A percentile compares a stretch with the other conserved stretches of the same genome.
Conservation (phyloP, 2,888 invertebrate species). For the Aphidoletes aphidimyza region DNA sequence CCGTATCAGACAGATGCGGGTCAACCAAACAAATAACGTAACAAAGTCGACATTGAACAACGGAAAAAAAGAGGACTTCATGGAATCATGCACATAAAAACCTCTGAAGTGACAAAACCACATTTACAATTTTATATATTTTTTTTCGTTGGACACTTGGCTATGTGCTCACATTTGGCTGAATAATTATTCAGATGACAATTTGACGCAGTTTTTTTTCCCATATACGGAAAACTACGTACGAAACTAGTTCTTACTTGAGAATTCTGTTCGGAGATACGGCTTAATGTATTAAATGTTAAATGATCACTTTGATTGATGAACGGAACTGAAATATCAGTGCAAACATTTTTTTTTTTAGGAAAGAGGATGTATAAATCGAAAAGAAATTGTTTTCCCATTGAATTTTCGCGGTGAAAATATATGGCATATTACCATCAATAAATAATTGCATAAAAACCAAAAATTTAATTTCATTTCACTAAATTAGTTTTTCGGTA, state of each 20-base stretch:
- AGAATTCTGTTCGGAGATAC: too few relatives aligned
- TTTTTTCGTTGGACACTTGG: neutral
- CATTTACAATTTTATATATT: neutral
- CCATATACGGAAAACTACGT: too few relatives aligned
- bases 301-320: too few relatives aligned
- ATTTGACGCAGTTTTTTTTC: neutral
- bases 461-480: constrained; percentile 8
- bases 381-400: neutral
- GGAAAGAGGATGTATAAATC: neutral
- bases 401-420: neutral
- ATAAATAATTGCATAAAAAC: neutral
- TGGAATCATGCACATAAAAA: too few relatives aligned
- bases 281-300: too few relatives aligned
- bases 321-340: too few relatives aligned
- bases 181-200: neutral
- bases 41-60: too few relatives aligned
- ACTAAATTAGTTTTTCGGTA: constrained; percentile 18
- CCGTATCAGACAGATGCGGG: constrained; percentile 10
- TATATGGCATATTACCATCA: neutral
- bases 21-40: neutral
- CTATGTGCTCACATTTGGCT: neutral
- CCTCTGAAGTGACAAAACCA: neutral
- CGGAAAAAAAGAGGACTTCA: too few relatives aligned
- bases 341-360: neutral
- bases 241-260: too few relatives aligned